phyloP scores from a whole-genome alignment of 2,113 vertebrate species.

The Jaculus jaculus region DNA sequence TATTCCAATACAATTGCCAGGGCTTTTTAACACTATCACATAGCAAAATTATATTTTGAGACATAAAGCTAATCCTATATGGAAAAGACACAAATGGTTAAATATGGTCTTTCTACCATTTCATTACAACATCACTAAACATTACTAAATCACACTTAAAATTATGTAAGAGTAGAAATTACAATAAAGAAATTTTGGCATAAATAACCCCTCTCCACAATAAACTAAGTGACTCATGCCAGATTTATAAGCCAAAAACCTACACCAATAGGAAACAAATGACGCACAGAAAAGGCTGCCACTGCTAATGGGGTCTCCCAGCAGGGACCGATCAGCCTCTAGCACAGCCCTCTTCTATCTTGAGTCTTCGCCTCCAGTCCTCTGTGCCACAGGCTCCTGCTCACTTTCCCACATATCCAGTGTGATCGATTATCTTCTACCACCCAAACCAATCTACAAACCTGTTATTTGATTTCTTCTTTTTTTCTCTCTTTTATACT shows the following conservation, averaged over 20 bases:
- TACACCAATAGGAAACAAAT: neutral
- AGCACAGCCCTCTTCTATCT: neutral
- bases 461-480: neutral
- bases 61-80: neutral
- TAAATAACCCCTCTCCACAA: neutral
- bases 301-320: accelerated
- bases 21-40: neutral
- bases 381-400: neutral
- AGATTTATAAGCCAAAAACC: neutral
- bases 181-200: neutral
- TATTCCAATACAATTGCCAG: neutral
- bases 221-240: neutral
- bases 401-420: accelerated
- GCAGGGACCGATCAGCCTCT: too few relatives aligned
- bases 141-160: neutral
- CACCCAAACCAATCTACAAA: neutral
- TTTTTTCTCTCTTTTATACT: neutral
- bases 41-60: neutral
- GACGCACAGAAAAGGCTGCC: too few relatives aligned
- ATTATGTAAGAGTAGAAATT: slow-evolving; percentile 20
- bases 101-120: neutral
- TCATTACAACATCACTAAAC: slow-evolving; percentile 4
- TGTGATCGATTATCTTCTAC: neutral
- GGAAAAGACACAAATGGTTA: slow-evolving; percentile 7
- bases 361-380: neutral